Base-by-base conservation (phyloP, 2,113 vertebrate genomes). In the Ceratotherium simum region DNA sequence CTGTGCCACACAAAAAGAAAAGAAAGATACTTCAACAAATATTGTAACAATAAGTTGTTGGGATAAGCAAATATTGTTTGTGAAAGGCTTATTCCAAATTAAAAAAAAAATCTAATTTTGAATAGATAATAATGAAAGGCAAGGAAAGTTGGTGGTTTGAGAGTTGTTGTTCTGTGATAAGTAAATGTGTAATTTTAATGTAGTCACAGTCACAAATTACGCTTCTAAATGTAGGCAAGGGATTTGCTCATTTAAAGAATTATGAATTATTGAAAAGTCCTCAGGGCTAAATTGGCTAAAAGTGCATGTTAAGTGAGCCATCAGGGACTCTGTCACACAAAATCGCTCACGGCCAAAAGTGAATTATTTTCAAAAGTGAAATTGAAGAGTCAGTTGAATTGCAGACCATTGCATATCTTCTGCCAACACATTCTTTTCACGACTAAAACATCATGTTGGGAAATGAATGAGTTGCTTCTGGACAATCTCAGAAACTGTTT, bases 181-280 rank as follows among this genome's bases (percentile, higher is more conserved):
- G 25, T 48, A 97, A 93, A 78, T 11, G 21, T 70, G 14, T 82
- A 42, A 87, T 60, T 70, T 75, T 90, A 88, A 87, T 5, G 21
- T 72, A 84, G 70, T 90, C 69, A 91, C 11, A 46, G 20, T 78
- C 65, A 92, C 36, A 95, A 87, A 90, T 96, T 93, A 84, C 14
- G 36, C 62, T 88, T 82, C 51, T 92, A 96, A 96, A 80, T 3
- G 16, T 69, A 90, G 64, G 31, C 33, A 94, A 95, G 70, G 46
- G 60, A 88, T 96, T 97, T 87, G 31, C 4, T 25, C n/a, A 94
- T 97, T 96, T 97, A 97, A 94, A 10, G 25, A 94, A 97, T 84
- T 95, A 96, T 96, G 70, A 97, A 97, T 96, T 96, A 97, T 90
- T 98, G 79, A 98, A 87, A 96, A 95, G 33, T 80, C 6, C 87